Evolutionary conservation across 2,888 invertebrate species (phyloP).

Genomic region (Oegoconia quadripuncta): DNA sequence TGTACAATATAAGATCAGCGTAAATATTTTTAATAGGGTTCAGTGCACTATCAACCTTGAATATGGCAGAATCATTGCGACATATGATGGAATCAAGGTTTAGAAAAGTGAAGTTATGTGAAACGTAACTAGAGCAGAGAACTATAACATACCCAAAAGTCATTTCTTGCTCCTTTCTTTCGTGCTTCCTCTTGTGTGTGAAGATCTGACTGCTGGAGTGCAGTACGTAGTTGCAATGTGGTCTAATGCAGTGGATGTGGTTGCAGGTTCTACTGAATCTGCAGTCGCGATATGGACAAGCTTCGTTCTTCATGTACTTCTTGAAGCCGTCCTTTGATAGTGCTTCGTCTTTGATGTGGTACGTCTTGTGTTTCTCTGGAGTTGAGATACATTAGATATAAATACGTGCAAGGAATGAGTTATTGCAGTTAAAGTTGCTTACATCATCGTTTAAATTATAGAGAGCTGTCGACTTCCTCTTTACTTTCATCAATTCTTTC

Average conservation of each 20-base stretch:
- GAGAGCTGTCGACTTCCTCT: no score
- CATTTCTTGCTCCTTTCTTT: constrained; percentile 94
- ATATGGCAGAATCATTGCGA: no score
- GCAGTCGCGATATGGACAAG: constrained; percentile 94
- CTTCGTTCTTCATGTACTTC: constrained; percentile 98
- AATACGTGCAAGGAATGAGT: no score
- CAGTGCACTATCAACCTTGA: no score
- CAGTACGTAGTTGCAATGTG: constrained; percentile 96
- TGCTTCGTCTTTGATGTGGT: constrained; percentile 98
- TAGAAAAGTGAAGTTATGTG: no score
- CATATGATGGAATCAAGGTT: no score
- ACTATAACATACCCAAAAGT: constrained; percentile 85
- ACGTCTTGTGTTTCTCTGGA: constrained; percentile 99
- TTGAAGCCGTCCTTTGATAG: constrained; percentile 97
- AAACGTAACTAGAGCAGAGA: not conserved
- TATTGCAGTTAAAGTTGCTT: no score
- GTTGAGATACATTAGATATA: no score
- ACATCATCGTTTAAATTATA: no score
- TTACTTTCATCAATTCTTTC: no score
- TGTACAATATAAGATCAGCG: no score
- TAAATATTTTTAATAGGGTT: no score
- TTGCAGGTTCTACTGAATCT: constrained; percentile 97
- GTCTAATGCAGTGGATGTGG: constrained; percentile 98
- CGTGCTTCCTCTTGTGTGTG: constrained; percentile 98
- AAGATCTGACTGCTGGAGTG: constrained; percentile 98